Conservation (phyloP, 2,797 vertebrate genomes). For the Falco cherrug region DNA sequence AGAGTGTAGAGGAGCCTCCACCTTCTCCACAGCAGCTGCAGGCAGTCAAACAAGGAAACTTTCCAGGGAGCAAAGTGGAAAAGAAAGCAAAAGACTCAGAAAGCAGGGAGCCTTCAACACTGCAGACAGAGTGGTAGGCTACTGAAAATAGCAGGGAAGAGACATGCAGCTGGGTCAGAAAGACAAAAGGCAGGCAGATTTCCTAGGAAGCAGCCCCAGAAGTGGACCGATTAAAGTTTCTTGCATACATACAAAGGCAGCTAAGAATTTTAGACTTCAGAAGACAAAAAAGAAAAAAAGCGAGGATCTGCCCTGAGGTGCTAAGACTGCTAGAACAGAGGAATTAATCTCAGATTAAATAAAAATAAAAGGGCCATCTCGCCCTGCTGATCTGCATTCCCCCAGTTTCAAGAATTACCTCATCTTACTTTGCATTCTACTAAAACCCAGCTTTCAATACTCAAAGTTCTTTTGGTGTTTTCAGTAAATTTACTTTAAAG, state of each 20-base stretch:
- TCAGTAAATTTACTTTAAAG: not conserved
- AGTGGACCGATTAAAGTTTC: not conserved
- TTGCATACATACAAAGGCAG: not conserved
- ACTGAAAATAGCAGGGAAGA: slow-evolving; percentile 38
- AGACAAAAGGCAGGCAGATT: not conserved
- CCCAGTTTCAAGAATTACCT: not conserved
- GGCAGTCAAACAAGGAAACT: not conserved
- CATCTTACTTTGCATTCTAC: not conserved
- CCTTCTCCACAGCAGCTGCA: not conserved
- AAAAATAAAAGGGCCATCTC: not conserved
- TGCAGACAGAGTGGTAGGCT: slow-evolving; percentile 35
- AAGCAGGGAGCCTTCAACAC: not conserved
- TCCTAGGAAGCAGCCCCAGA: not conserved
- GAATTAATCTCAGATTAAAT: not conserved
- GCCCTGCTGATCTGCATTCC: not conserved
- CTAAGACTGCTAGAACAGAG: not conserved
- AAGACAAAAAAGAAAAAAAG: not conserved
- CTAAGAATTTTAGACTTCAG: not conserved
- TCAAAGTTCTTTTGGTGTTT: not conserved
- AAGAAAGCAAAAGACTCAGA: not conserved
- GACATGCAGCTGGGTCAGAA: not conserved
- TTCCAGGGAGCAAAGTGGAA: not conserved
- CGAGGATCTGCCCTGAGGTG: not conserved
- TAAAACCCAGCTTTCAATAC: not conserved
- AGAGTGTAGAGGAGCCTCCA: not conserved